These are phyloP conservation scores for Synergus umbraculus DNA, from an alignment of 2,888 invertebrate species.

Conservation along the genomic window DNA sequence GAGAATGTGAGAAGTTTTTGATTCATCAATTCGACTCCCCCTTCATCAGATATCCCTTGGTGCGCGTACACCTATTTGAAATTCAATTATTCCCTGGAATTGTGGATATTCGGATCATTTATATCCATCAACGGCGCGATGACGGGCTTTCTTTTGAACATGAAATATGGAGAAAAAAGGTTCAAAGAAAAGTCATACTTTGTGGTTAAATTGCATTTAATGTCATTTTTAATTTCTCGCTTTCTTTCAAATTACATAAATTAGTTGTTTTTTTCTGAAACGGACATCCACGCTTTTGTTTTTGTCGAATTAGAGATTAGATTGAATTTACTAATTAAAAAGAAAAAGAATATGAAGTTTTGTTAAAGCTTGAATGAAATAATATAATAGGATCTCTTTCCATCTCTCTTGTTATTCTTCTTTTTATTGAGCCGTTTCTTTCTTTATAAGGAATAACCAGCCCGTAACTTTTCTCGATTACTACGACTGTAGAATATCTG, in stretches of 20 bases:
- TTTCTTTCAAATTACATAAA: not conserved
- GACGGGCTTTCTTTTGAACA: not conserved
- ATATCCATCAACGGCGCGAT: conserved; percentile 24
- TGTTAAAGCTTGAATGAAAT: not conserved
- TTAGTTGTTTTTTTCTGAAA: not conserved
- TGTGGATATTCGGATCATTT: conserved; percentile 34
- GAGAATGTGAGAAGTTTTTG: conserved; percentile 25
- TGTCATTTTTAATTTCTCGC: not conserved
- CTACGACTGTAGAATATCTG: not conserved
- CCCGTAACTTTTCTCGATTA: not conserved
- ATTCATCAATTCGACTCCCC: conserved; percentile 28
- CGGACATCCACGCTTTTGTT: not conserved
- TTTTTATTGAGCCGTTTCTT: not conserved
- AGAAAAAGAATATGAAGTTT: not conserved
- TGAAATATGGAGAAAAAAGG: not conserved
- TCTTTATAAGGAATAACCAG: not conserved
- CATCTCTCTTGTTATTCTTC: not conserved
- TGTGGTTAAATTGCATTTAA: not conserved
- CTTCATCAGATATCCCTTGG: conserved; percentile 25
- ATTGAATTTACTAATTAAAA: too few species aligned
- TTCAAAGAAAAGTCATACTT: not conserved
- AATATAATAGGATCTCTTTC: not conserved
- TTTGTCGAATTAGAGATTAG: not conserved
- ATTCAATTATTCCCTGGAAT: conserved; percentile 30
- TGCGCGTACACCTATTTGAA: conserved; percentile 30